Conservation (phyloP, 2,113 vertebrate genomes). For the Salvelinus namaycush region DNA sequence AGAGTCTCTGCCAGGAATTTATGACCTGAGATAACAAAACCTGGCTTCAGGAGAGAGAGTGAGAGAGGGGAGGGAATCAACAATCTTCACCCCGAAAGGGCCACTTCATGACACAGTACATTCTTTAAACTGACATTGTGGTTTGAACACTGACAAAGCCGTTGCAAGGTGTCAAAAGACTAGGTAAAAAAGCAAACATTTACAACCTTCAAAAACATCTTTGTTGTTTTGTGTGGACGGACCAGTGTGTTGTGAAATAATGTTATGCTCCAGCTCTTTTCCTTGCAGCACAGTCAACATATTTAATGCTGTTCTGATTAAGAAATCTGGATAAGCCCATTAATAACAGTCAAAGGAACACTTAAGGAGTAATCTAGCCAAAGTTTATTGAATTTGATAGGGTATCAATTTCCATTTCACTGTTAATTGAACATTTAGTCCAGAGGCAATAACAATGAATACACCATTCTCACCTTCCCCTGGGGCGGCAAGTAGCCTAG, state of each 20-base stretch:
- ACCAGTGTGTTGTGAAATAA: slow-evolving; percentile 49
- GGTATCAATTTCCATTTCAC: slow-evolving; percentile 50
- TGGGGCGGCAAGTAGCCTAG: too few relatives aligned
- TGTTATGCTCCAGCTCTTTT: slow-evolving; percentile 58
- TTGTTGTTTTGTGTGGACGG: slow-evolving; percentile 24
- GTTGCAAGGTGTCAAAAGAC: neutral
- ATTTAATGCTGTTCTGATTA: slow-evolving; percentile 46
- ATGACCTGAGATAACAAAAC: too few relatives aligned
- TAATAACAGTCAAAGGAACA: slow-evolving; percentile 36
- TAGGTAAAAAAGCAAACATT: slow-evolving; percentile 8
- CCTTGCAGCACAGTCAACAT: slow-evolving; percentile 56
- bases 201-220: slow-evolving; percentile 36
- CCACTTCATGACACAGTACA: slow-evolving; percentile 48
- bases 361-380: slow-evolving; percentile 14
- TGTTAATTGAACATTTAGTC: slow-evolving; percentile 52
- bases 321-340: slow-evolving; percentile 48
- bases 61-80: too few relatives aligned
- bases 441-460: slow-evolving; percentile 37
- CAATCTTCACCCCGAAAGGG: too few relatives aligned
- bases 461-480: slow-evolving; percentile 1
- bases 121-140: too few relatives aligned
- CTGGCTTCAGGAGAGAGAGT: too few relatives aligned
- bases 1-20: too few relatives aligned
- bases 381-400: slow-evolving; percentile 40
- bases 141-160: neutral